These are phyloP conservation scores for Struthidea cinerea DNA, from an alignment of 2,113 vertebrate species.

Conservation along the genomic window DNA sequence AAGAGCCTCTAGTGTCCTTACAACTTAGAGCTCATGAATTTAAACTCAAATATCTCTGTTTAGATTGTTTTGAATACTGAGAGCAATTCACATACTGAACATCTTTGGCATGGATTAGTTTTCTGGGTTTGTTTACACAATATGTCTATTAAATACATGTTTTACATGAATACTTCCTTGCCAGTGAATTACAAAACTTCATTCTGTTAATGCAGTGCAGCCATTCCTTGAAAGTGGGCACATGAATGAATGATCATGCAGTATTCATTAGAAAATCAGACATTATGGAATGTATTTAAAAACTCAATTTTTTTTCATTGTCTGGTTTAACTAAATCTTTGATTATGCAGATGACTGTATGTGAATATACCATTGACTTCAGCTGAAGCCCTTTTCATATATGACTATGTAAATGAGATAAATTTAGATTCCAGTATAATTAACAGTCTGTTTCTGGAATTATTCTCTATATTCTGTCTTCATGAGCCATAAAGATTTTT, in stretches of 20 bases:
- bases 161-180: neutral
- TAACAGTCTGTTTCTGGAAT: neutral
- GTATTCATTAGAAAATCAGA: neutral
- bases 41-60: accelerated
- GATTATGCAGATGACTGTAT: neutral
- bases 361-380: neutral
- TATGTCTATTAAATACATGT: neutral
- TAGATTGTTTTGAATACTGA: neutral
- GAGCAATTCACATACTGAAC: neutral
- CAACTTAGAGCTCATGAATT: neutral
- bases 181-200: neutral
- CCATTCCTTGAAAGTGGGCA: neutral
- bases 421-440: neutral
- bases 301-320: neutral
- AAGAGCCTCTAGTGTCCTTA: neutral
- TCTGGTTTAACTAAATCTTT: neutral
- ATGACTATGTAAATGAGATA: neutral
- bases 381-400: neutral
- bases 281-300: neutral
- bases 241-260: neutral
- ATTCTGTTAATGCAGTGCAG: neutral
- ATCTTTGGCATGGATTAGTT: neutral
- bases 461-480: neutral
- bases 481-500: neutral
- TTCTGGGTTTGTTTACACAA: neutral